Base-by-base conservation (phyloP, 2,113 vertebrate genomes). In the Saccopteryx bilineata region DNA sequence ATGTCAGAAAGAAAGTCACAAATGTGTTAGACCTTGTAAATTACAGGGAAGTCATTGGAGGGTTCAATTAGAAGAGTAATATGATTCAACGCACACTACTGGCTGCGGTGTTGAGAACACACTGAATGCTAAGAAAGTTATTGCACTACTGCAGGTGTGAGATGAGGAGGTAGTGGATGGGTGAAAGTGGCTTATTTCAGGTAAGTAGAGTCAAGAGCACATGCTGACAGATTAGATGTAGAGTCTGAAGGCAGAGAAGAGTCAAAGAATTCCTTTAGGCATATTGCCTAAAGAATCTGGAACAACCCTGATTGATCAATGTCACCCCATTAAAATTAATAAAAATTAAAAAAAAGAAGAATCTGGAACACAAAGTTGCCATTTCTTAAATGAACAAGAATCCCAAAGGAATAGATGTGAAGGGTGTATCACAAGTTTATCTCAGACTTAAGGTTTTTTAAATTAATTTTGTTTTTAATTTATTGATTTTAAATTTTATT, bases 301-400 rank as follows among this genome's bases (percentile, higher is more conserved):
- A 90, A n/a, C 69, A 87, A 39, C 39, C 39, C 39, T 39, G 39
- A 39, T 39, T 39, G 39, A 39, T 39, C 39, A 39, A 39, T 39
- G 39, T 39, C 39, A 39, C 39, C 39, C 39, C 39, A 39, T 39
- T 39, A 39, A 39, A 39, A 39, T 39, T 39, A 39, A 39, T 39
- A 39, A 39, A 39, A 39, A 39, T 39, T 39, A 39, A 39, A 39
- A 39, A 39, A 39, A 39, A 39, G 39, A 63, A 69, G 76, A 87
- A 85, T 19, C 46, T 1, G 33, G 84, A 90, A n/a, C 69, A 87
- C 50, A 71, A 83, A 84, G n/a, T 31, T 71, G 19, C 19, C 60
- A 71, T 66, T 93, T 94, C 60, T 52, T n/a, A 82, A 95, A 68
- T 83, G 7, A 33, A 17, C 8, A 72, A 95, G 7, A 78, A 60